phyloP scores from a whole-genome alignment of 2,797 vertebrate species.

The Nothura maculosa region DNA sequence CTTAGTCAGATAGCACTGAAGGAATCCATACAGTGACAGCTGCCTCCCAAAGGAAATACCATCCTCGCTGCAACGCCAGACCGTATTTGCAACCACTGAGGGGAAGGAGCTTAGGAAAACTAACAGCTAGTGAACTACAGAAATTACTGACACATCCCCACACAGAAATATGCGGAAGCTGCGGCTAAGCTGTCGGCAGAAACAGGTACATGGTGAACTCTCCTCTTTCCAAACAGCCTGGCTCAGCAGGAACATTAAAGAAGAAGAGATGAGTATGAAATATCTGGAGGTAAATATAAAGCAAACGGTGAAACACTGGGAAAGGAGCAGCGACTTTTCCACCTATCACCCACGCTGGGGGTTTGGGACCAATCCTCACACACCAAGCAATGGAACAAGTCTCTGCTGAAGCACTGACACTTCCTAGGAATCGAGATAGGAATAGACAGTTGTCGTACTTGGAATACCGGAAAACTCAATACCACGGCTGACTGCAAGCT shows the following conservation, averaged over 20 bases:
- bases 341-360: background rate
- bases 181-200: background rate
- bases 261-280: background rate
- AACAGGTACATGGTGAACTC: background rate
- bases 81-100: background rate
- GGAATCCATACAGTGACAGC: background rate
- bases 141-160: background rate
- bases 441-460: background rate
- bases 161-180: background rate
- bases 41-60: background rate
- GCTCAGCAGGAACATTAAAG: background rate
- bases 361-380: background rate
- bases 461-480: fast-evolving
- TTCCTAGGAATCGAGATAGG: background rate
- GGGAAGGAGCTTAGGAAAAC: background rate
- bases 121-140: background rate
- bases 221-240: background rate
- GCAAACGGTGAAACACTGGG: background rate
- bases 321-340: background rate
- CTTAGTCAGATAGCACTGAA: background rate
- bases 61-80: background rate
- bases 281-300: background rate
- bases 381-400: background rate
- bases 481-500: background rate
- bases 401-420: background rate